These are phyloP conservation scores for Macropis europaea DNA, from an alignment of 2,888 invertebrate genomes.

Conservation along the genomic window DNA sequence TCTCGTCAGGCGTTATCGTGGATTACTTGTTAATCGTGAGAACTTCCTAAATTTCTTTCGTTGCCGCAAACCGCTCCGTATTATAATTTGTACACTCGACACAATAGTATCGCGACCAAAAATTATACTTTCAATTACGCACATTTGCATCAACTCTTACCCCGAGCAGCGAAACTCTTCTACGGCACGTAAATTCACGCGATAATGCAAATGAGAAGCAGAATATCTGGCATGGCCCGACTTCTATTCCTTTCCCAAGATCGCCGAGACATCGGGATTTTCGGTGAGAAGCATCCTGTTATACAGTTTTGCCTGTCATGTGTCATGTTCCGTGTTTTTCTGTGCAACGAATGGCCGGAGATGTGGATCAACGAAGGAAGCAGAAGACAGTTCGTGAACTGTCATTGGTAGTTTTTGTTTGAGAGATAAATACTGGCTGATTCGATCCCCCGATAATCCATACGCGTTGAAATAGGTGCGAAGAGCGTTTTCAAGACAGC, in stretches of 20 bases:
- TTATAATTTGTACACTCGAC: neutral
- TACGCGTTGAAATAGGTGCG: slow-evolving; percentile 69
- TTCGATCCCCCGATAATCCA: slow-evolving; percentile 59
- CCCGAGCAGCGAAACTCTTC: neutral
- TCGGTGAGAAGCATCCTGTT: slow-evolving; percentile 7
- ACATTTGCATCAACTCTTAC: neutral
- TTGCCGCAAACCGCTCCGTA: slow-evolving; percentile 6
- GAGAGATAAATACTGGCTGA: slow-evolving; percentile 62
- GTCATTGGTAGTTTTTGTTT: slow-evolving; percentile 55
- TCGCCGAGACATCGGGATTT: neutral
- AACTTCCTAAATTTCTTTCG: slow-evolving; percentile 38
- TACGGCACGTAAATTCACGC: neutral
- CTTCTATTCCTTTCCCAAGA: slow-evolving; percentile 9
- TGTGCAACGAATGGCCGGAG: slow-evolving; percentile 53
- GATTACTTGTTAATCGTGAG: slow-evolving; percentile 57
- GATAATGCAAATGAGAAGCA: neutral
- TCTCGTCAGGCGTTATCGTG: slow-evolving; percentile 55
- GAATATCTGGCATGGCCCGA: neutral
- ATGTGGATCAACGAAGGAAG: slow-evolving; percentile 46
- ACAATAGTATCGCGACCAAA: neutral
- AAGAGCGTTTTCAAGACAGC: slow-evolving; percentile 51
- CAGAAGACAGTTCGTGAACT: slow-evolving; percentile 36
- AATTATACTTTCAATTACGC: too few relatives aligned
- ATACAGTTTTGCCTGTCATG: neutral
- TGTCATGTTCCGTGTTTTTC: slow-evolving; percentile 14